A percentile compares a stretch with the other conserved stretches of the same genome.
Conservation (phyloP, 2,888 invertebrate genomes). For the Hipparchia sbordonii region DNA sequence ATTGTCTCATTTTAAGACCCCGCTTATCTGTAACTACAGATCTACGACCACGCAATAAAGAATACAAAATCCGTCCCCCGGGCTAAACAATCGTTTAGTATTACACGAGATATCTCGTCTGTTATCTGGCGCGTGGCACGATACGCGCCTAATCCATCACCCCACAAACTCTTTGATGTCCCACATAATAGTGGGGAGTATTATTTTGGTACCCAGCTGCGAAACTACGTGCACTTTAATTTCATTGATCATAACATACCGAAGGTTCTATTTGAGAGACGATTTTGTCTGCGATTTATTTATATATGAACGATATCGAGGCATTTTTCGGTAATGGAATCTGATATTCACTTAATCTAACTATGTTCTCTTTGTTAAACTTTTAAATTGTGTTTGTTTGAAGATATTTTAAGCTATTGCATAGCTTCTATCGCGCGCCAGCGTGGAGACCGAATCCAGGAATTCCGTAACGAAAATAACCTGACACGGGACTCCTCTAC, state of each 20-base stretch:
- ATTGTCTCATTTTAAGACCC: conserved; percentile 23
- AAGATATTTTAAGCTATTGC: too few relatives aligned
- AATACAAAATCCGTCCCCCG: conserved; percentile 51
- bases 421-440: too few relatives aligned
- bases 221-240: conserved; percentile 37
- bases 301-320: background rate
- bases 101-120: conserved; percentile 48
- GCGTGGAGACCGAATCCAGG: too few relatives aligned
- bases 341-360: too few relatives aligned
- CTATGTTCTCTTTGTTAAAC: too few relatives aligned
- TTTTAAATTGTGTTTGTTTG: too few relatives aligned
- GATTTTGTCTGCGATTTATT: conserved; percentile 9
- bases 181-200: conserved; percentile 54
- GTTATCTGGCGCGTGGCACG: conserved; percentile 74
- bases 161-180: conserved; percentile 72
- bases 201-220: conserved; percentile 47
- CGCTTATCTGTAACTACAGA: conserved; percentile 43
- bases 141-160: conserved; percentile 73
- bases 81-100: conserved; percentile 59
- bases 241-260: conserved; percentile 31
- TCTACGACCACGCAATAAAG: conserved; percentile 48
- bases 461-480: too few relatives aligned
- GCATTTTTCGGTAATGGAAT: background rate
- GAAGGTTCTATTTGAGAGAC: conserved; percentile 13
- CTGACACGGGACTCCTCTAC: too few relatives aligned